Base-by-base conservation (phyloP, 2,113 vertebrate genomes). In the Mus pahari region DNA sequence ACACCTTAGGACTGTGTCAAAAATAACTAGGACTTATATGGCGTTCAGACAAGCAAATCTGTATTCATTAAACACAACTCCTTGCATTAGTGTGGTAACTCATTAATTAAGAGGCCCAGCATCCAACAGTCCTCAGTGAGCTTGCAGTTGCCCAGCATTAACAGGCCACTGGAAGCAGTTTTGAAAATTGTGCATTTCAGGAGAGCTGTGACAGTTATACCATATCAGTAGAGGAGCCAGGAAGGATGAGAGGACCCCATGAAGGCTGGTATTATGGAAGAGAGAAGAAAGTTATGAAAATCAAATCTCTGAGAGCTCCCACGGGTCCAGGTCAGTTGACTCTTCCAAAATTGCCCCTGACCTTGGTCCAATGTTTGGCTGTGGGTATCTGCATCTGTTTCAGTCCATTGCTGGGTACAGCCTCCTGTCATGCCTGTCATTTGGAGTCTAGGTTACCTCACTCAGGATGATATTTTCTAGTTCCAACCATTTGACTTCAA, bases 31-130 rank as follows among this genome's bases (percentile, higher is more conserved):
- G 94, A 93, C 12, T 90, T 60, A 93, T 89, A 28, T 14, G 7
- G 28, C 64, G n/a, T 14, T 91, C 66, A 93, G 64, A 94, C 66
- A 95, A 81, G 94, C 16, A 96, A n/a, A 78, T 93, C 70, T 77
- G 7, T 73, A 94, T 68, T 88, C 92, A 89, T 75, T 86, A 92
- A 62, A 79, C 45, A 77, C 58, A 90, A 83, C 75, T 60, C 53
- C 81, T 71, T 97, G 33, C 33, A 48, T 45, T 60, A 66, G 16
- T 42, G 3, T 88, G 64, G 90, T 42, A 91, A 86, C 36, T 42
- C 11, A 55, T 66, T 90, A 20, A n/a, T 81, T 31, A 64, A 73
- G 58, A 92, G 60, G 3, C 13, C 68, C 60, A 19, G 42, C 36
- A 92, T 81, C 33, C 73, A 75, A 74, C 3, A 94, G 79, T 75